Evolutionary conservation across 2,113 vertebrate genomes (phyloP), one percentile per base, ranked within the genome.

Genomic region (Apodemus sylvaticus): DNA sequence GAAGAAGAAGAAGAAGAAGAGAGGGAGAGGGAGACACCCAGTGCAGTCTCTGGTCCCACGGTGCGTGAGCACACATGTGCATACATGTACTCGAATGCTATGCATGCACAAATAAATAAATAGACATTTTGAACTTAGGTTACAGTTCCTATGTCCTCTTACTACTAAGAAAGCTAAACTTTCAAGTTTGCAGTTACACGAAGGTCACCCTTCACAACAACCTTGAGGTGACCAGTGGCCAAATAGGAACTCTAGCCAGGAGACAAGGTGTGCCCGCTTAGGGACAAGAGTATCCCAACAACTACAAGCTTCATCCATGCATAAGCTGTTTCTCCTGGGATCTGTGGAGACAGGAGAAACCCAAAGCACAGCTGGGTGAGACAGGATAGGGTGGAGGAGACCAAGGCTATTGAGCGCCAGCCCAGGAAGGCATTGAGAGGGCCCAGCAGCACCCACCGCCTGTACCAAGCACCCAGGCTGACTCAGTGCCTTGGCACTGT

Each of bases 141-240:
- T 17, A 9, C 16, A 48, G 16, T 48, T 51, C 29, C 11, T 51
- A 51, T 68, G 62, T 42, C 36, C 10, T 17, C 7, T 55, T n/a
- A 55, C 34, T 26, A 53, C 86, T 71, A 39, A 95, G 10, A 31
- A 24, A 96, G 96, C 90, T 89, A 89, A 95, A 48, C 94, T 96
- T 81, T 12, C 53, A 62, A 62, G 71, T 26, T 78, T 20, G n/a
- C 31, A 78, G 7, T 12, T 31, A 12, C 20, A 31, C 53, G n/a
- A 42, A 22, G 39, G 58, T 26, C 14, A 17, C n/a, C 0, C 34
- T 2, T 58, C 86, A 91, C 48, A 91, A 97, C 94, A 45, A 60
- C 90, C 92, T 70, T 55, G 45, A 94, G 97, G 70, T 96, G 98
- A 97, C 98, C 92, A 97, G 97, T 62, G 58, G 55, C 76, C 71